Conservation (phyloP, 2,888 invertebrate genomes). For the Amphipoea oculea region DNA sequence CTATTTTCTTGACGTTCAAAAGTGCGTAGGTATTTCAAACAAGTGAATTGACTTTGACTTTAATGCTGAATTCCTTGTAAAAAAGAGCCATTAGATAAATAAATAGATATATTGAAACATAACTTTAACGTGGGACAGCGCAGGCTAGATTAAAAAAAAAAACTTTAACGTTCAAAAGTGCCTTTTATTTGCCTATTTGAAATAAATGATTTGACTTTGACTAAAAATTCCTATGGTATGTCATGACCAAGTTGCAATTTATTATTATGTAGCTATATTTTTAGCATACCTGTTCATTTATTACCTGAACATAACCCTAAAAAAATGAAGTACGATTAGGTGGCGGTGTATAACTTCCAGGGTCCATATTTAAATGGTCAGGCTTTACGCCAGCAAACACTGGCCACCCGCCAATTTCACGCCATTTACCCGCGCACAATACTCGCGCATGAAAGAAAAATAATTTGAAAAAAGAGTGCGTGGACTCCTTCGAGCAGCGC, state of each 20-base stretch:
- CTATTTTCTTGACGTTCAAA: neutral
- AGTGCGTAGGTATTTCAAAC: too few species aligned
- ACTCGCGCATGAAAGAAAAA: conserved; percentile 80
- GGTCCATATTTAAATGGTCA: conserved; percentile 73
- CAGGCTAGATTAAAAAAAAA: too few species aligned
- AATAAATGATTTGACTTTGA: too few species aligned
- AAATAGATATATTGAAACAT: neutral
- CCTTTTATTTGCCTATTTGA: too few species aligned
- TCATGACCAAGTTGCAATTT: neutral
- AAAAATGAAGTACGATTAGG: conserved; percentile 36
- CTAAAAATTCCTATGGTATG: too few species aligned
- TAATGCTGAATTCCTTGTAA: neutral
- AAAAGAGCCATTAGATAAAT: neutral
- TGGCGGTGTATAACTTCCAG: conserved; percentile 73
- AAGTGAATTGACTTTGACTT: neutral
- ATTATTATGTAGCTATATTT: neutral
- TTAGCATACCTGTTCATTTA: conserved; percentile 10
- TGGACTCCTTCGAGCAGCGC: conserved; percentile 55
- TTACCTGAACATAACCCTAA: conserved; percentile 28
- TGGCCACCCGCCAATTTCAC: conserved; percentile 89
- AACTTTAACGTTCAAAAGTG: too few species aligned
- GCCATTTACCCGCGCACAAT: conserved; percentile 89
- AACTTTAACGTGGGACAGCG: too few species aligned
- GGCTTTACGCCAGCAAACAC: conserved; percentile 78
- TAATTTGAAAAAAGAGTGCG: conserved; percentile 70